Evolutionary conservation across 1,140 invertebrate species (phyloP), one percentile per base, ranked within the genome.

Genomic region (Musca vetustissima): DNA sequence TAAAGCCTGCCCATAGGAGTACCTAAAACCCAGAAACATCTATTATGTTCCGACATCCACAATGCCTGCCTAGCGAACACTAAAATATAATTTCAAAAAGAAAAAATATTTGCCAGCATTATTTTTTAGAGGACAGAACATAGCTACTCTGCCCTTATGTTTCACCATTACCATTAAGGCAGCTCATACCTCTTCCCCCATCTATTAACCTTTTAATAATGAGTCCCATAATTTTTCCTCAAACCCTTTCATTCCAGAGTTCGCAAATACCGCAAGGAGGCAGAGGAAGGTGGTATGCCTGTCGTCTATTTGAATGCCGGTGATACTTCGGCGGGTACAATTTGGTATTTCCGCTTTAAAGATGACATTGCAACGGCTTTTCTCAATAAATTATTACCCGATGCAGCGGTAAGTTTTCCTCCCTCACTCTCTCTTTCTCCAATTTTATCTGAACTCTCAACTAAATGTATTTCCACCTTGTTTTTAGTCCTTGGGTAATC

Each of bases 271-370:
- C 82, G 89, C 24, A 76, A 77, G 53, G 84, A 87, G 7, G 85
- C 87, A 1, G 76, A 85, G 8, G 76, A 85, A 3, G 83, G 83
- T 0, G 79, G 84, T 24, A 85, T 85, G 6, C 88, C 91, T 19
- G 88, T 89, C 0, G 73, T 94, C 1, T 91, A 91, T 73, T 82
- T 96, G 7, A 95, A 95, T 76, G 95, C 91, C 1, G 95, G 95
- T 0, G 95, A 97, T 76, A 96, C 92, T 9, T 97, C 91, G 76
- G 93, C 94, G 24, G 95, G 95, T 0, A 93, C 93, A 0, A 85
- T 90, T 0, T 95, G 90, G 90, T 96, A 92, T 79, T 90, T 88
- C 3, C 76, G 91, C 0, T 91, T 90, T 79, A 92, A 92, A 75
- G 94, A 91, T 87, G 85, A 86, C 70, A 89, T 93, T 1, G 88